phyloP scores from a whole-genome alignment of 2,888 invertebrate genomes.

The Tiphia femorata region DNA sequence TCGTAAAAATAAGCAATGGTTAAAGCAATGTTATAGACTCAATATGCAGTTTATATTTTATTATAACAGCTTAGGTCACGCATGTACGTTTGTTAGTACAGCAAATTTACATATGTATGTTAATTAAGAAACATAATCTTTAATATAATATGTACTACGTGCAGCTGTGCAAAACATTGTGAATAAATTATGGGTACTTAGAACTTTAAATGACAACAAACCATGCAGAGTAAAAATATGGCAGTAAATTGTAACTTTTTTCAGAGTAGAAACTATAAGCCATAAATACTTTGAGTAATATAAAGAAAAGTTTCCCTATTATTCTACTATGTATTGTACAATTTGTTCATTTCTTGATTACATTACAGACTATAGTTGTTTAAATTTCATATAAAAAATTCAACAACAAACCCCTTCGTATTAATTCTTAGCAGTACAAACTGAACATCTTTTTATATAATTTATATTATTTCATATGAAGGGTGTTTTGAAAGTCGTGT shows the following conservation, averaged over 20 bases:
- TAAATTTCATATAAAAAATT: background rate
- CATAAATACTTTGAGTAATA: background rate
- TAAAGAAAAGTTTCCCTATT: background rate
- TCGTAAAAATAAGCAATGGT: too few species aligned
- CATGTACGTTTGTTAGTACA: slow-evolving; percentile 6
- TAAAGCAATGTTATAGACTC: too few species aligned
- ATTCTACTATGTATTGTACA: background rate
- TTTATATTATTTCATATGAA: background rate
- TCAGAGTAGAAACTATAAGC: background rate
- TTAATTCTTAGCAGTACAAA: background rate
- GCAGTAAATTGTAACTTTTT: slow-evolving; percentile 37
- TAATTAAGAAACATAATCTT: background rate
- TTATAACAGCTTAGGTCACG: background rate
- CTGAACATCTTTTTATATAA: slow-evolving; percentile 3
- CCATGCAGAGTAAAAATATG: slow-evolving; percentile 41
- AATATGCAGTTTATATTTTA: too few species aligned
- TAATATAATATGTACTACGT: too few species aligned
- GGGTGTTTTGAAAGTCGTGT: slow-evolving; percentile 5
- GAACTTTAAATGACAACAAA: slow-evolving; percentile 31
- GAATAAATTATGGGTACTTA: slow-evolving; percentile 38
- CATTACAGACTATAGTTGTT: too few species aligned
- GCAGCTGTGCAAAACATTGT: slow-evolving; percentile 19
- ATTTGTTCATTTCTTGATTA: too few species aligned
- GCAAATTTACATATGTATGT: too few species aligned
- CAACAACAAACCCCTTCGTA: background rate